phyloP scores from a whole-genome alignment of 2,113 vertebrate genomes.

The Machaerirhynchus nigripectus region DNA sequence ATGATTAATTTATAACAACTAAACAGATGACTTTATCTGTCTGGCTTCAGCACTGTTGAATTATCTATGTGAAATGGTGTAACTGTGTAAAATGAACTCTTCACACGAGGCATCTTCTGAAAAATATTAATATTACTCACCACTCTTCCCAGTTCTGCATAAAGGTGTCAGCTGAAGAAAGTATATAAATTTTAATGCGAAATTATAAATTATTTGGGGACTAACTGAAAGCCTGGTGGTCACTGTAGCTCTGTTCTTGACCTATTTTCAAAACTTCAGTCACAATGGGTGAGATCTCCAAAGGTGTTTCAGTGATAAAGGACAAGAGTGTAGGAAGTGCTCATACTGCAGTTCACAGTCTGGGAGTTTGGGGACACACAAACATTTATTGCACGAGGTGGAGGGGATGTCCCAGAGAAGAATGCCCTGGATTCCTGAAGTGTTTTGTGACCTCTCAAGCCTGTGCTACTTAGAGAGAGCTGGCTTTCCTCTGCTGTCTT shows the following conservation, averaged over 20 bases:
- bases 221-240: not conserved
- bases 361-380: not conserved
- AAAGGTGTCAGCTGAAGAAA: not conserved
- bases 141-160: not conserved
- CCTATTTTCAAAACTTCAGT: not conserved
- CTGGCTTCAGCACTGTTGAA: not conserved
- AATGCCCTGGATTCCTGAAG: not conserved
- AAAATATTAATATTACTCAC: not conserved
- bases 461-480: not conserved
- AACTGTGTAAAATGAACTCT: not conserved
- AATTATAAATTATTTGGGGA: not conserved
- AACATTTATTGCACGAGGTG: not conserved
- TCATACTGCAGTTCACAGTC: not conserved
- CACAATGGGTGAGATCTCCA: not conserved
- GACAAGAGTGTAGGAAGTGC: not conserved
- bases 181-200: not conserved
- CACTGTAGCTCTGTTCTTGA: not conserved
- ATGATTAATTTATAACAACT: constrained; percentile 10
- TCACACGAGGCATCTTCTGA: not conserved
- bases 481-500: not conserved
- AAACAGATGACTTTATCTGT: constrained; percentile 13
- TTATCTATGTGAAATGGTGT: not conserved
- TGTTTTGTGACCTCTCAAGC: not conserved
- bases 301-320: not conserved
- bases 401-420: not conserved